phyloP scores from a whole-genome alignment of 1,140 invertebrate species.

The Caenorhabditis briggsae region DNA sequence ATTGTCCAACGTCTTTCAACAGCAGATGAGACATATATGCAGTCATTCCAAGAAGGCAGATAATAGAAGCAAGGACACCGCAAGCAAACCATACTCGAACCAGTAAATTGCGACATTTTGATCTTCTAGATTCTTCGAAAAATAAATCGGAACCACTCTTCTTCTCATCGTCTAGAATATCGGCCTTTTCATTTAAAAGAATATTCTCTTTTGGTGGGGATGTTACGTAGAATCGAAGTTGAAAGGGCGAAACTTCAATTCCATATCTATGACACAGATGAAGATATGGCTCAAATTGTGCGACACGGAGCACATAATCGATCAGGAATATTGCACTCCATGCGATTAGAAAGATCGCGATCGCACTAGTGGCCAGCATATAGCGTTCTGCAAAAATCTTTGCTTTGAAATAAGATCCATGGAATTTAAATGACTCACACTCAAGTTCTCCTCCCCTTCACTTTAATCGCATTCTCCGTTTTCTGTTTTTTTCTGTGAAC shows the following conservation, averaged over 20 bases:
- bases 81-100: slow-evolving; percentile 68
- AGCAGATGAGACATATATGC: slow-evolving; percentile 69
- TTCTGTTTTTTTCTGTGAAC: neutral
- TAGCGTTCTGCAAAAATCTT: slow-evolving; percentile 5
- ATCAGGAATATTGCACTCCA: slow-evolving; percentile 68
- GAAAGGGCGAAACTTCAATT: slow-evolving; percentile 69
- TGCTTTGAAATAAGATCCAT: neutral
- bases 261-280: slow-evolving; percentile 66
- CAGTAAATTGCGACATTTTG: slow-evolving; percentile 1
- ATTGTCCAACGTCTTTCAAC: slow-evolving; percentile 66
- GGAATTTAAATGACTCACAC: neutral
- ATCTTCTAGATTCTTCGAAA: slow-evolving; percentile 51
- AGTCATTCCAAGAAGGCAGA: slow-evolving; percentile 70
- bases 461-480: slow-evolving; percentile 37
- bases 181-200: slow-evolving; percentile 3
- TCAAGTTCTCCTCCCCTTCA: neutral
- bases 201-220: neutral
- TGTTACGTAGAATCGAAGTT: slow-evolving; percentile 58
- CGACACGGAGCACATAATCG: slow-evolving; percentile 68
- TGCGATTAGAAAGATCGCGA: slow-evolving; percentile 66
- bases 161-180: slow-evolving; percentile 9
- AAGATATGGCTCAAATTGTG: slow-evolving; percentile 64
- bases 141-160: slow-evolving; percentile 54
- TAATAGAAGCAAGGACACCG: slow-evolving; percentile 66
- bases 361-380: slow-evolving; percentile 70